A percentile compares a stretch with the other conserved stretches of the same genome.
Evolutionary conservation across 2,113 vertebrate species (phyloP).

Genomic region (Aptenodytes patagonicus): DNA sequence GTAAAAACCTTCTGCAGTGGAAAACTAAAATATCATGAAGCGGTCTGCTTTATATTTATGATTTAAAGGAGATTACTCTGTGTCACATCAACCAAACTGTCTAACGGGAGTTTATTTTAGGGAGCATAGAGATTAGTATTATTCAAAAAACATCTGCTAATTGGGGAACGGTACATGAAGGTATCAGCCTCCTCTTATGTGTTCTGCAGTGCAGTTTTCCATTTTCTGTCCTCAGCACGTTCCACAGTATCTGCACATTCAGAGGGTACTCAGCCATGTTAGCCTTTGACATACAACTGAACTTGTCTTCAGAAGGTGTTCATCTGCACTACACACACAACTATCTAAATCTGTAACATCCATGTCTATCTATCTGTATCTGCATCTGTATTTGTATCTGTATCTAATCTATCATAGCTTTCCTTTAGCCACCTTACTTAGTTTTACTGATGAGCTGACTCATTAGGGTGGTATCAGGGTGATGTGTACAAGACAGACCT

Average conservation of each 20-base stretch:
- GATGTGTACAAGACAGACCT: neutral
- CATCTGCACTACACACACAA: neutral
- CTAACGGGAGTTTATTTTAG: neutral
- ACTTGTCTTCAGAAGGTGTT: neutral
- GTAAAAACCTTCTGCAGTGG: neutral
- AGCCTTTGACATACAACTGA: neutral
- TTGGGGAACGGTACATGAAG: neutral
- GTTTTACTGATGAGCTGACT: neutral
- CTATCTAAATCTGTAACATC: neutral
- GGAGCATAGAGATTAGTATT: neutral
- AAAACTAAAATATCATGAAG: neutral
- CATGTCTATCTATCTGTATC: neutral
- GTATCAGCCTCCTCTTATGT: neutral
- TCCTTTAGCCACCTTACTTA: neutral
- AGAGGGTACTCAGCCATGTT: neutral
- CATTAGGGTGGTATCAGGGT: neutral
- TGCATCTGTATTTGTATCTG: neutral
- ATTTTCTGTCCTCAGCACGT: neutral
- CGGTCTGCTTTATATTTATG: neutral
- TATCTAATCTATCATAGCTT: neutral
- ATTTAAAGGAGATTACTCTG: neutral
- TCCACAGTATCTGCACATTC: neutral
- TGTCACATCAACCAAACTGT: neutral
- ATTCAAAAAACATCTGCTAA: neutral
- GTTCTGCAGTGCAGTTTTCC: neutral